These are phyloP conservation scores for Grammomys surdaster DNA, from an alignment of 2,113 vertebrate genomes.

Conservation along the genomic window DNA sequence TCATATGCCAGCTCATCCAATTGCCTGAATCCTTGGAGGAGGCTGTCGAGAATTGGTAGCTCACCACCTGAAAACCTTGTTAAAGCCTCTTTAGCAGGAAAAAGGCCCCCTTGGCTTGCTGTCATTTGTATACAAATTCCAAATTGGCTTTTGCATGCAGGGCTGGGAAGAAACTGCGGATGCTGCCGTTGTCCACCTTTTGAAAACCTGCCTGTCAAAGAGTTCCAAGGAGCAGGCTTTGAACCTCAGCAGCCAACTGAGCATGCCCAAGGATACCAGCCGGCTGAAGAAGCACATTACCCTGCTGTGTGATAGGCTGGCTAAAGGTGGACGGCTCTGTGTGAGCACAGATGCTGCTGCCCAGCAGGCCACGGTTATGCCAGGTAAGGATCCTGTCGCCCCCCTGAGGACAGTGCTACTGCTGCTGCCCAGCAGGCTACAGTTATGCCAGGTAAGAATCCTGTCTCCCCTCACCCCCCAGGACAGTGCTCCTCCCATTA, in stretches of 20 bases:
- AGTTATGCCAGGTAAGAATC: constrained; percentile 90
- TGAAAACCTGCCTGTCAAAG: constrained; percentile 95
- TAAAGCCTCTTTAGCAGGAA: neutral
- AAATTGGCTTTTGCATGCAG: constrained; percentile 82
- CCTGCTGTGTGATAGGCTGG: constrained; percentile 94
- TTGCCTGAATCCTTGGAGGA: neutral
- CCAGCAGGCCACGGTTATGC: constrained; percentile 87
- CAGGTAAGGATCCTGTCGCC: constrained; percentile 86
- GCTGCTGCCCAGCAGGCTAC: constrained; percentile 84
- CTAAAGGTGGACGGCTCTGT: constrained; percentile 94
- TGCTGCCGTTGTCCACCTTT: constrained; percentile 93
- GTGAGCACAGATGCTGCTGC: constrained; percentile 88
- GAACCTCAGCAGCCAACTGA: constrained; percentile 88
- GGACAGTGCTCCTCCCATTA: neutral
- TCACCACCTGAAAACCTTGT: neutral
- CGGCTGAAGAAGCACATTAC: constrained; percentile 96
- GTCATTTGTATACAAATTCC: neutral
- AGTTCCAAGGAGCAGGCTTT: constrained; percentile 96
- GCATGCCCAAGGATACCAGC: constrained; percentile 92
- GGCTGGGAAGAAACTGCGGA: constrained; percentile 99
- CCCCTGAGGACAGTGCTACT: neutral
- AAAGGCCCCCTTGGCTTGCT: neutral
- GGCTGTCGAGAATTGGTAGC: neutral
- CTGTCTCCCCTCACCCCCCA: neutral
- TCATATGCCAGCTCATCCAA: neutral